Conservation (phyloP, 2,113 vertebrate species). For the Acrocephalus arundinaceus region DNA sequence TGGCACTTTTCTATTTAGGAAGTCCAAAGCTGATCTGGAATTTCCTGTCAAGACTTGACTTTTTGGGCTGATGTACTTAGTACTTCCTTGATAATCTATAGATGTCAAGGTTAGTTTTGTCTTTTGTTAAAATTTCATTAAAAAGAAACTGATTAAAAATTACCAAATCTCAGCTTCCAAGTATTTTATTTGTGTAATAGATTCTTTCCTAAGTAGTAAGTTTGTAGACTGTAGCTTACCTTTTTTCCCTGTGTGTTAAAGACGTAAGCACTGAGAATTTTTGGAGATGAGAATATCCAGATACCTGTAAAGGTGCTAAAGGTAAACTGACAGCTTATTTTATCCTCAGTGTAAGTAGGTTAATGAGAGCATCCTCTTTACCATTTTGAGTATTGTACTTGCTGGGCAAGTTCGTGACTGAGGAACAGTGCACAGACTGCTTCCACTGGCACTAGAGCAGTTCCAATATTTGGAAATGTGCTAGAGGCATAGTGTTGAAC, state of each 20-base stretch:
- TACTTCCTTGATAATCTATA: background rate
- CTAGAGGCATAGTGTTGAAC: background rate
- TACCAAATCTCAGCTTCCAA: background rate
- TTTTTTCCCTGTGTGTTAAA: background rate
- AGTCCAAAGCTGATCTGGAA: background rate
- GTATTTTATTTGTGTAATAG: background rate
- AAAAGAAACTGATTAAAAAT: background rate
- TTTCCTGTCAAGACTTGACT: background rate
- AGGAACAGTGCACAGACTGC: background rate
- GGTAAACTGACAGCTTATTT: background rate
- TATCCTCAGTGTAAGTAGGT: background rate
- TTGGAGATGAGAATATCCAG: background rate
- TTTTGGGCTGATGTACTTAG: background rate
- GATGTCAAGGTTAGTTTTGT: background rate
- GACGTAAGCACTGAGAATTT: background rate
- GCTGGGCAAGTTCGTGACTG: background rate
- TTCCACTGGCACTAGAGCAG: background rate
- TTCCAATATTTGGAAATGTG: rapidly evolving
- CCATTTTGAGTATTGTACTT: background rate
- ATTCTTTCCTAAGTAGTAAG: background rate
- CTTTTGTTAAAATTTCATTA: background rate
- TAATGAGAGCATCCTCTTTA: background rate
- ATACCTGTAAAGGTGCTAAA: background rate
- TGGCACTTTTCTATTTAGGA: background rate
- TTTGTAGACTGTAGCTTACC: background rate